Conservation (phyloP, 2,888 invertebrate genomes). For the Eurytoma adleriae region DNA sequence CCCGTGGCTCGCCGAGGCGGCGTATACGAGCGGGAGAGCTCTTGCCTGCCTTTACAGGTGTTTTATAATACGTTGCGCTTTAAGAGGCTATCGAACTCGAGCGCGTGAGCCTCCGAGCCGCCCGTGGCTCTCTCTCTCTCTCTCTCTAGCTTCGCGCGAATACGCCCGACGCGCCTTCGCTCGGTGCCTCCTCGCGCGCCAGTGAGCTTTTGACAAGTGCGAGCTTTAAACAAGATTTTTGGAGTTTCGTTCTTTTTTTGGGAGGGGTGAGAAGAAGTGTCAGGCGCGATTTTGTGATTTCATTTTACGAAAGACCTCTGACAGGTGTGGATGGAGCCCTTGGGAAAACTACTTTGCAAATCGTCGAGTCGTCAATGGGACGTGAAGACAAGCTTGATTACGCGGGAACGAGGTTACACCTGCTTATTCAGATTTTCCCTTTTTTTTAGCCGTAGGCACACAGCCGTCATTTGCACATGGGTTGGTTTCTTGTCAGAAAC, state of each 20-base stretch:
- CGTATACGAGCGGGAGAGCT: conserved; percentile 11
- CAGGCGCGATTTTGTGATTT: too few species aligned
- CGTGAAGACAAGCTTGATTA: too few species aligned
- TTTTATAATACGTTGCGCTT: conserved; percentile 52
- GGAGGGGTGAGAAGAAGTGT: too few species aligned
- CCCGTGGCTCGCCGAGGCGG: background rate
- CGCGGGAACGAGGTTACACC: too few species aligned
- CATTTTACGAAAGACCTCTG: too few species aligned
- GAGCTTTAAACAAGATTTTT: too few species aligned
- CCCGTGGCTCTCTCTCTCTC: background rate
- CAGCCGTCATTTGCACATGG: conserved; percentile 10
- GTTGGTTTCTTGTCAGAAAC: conserved; percentile 32
- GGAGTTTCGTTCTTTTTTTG: too few species aligned
- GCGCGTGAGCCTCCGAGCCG: background rate
- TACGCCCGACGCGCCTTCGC: background rate
- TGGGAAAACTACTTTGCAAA: too few species aligned
- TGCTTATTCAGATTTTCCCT: background rate
- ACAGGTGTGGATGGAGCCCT: too few species aligned
- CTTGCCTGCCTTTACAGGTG: conserved; percentile 50
- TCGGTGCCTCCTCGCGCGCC: too few species aligned
- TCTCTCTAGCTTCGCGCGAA: background rate
- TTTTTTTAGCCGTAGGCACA: background rate
- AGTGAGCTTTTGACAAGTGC: too few species aligned
- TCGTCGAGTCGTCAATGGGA: background rate
- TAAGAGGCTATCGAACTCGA: conserved; percentile 48